Percentiles rank a stretch among this genome's conserved stretches.
Conservation (phyloP, 2,888 invertebrate genomes). For the Crioceris asparagi region DNA sequence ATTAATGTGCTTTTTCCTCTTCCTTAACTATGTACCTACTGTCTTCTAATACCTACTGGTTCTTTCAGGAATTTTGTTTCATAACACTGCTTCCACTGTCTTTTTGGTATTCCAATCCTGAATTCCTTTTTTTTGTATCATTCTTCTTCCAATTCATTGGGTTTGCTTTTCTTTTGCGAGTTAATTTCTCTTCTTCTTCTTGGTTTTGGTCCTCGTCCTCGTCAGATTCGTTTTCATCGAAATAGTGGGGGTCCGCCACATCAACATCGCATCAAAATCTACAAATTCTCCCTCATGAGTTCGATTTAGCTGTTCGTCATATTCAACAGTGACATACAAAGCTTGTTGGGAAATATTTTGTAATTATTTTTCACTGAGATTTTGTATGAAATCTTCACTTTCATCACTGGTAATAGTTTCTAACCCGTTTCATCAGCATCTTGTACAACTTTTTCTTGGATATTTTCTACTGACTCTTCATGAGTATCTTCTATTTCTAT, state of each 20-base stretch:
- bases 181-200: slow-evolving; percentile 7
- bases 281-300: slow-evolving; percentile 8
- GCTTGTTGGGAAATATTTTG: too few relatives aligned
- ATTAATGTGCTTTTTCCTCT: too few relatives aligned
- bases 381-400: too few relatives aligned
- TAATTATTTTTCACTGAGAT: too few relatives aligned
- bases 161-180: slow-evolving; percentile 10
- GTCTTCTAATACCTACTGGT: too few relatives aligned
- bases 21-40: too few relatives aligned
- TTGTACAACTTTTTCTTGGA: too few relatives aligned
- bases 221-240: slow-evolving; percentile 5
- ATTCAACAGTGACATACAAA: slow-evolving; percentile 3
- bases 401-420: too few relatives aligned
- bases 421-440: too few relatives aligned
- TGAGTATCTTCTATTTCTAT: too few relatives aligned
- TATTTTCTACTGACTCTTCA: too few relatives aligned
- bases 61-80: too few relatives aligned
- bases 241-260: slow-evolving; percentile 9
- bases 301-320: slow-evolving; percentile 4
- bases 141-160: slow-evolving; percentile 8
- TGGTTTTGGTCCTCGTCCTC: slow-evolving; percentile 3
- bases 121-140: slow-evolving; percentile 7
- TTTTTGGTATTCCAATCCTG: slow-evolving; percentile 7
- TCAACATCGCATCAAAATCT: slow-evolving; percentile 11
- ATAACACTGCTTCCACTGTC: slow-evolving; percentile 3